Base-by-base conservation (phyloP, 2,888 invertebrate genomes). In the Cerastoderma edule region DNA sequence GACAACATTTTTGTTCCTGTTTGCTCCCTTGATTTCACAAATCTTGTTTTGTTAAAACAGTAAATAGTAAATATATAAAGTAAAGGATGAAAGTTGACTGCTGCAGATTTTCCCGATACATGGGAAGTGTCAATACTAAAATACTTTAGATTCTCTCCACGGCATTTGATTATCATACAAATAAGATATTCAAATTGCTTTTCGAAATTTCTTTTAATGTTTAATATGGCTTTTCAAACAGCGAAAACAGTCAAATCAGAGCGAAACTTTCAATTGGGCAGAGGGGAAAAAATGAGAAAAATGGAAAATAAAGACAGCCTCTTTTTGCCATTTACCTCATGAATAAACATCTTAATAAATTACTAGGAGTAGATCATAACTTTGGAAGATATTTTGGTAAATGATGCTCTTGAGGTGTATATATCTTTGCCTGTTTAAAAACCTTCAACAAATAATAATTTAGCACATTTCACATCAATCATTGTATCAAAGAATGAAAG, bases 111-210 rank as follows among this genome's bases (percentile, higher is more conserved):
- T n/a, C n/a, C n/a, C n/a, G n/a, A n/a, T n/a, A n/a, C n/a, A n/a
- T n/a, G n/a, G 8, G 22, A 50, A 50, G 27, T 27, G 44, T 27
- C 24, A 65, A 77, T 68, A 68, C 57, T 28, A 65, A 63, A 66
- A 69, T 57, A 77, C 53, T 78, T 68, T 44, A 71, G 44, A 78
- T 73, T 78, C 78, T 63, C 35, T 67, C 74, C 73, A 74, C 78
- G 73, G 2, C 22, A 16, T 30, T 39, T 48, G 39, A 74, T 78
- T 78, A 71, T 46, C 78, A 78, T 78, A 78, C 73, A 78, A 78
- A 78, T 78, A 74, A 74, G 74, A 78, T 78, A 66, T 72, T 72
- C 67, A 69, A 63, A 70, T 64, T 71, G 67, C 67, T 71, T 64
- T 67, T 71, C 66, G 54, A 67, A 28, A 30, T 44, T 50, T 70